Evolutionary conservation across 2,888 invertebrate species (phyloP).

Genomic region (Eucriotettix oculatus): DNA sequence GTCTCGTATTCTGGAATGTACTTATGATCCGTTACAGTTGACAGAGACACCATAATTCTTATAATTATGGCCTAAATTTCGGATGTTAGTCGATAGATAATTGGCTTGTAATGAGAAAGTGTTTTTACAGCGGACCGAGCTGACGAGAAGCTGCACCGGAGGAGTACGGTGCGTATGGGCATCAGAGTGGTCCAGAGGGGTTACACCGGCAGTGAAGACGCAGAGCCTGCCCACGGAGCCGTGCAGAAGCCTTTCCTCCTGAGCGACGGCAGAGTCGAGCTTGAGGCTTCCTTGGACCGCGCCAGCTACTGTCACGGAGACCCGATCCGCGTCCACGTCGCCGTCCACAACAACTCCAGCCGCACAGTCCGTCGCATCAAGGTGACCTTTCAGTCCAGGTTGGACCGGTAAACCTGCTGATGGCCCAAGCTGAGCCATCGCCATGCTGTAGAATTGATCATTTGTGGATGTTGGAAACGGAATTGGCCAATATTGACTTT

Average conservation of each 20-base stretch:
- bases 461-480: too few species aligned
- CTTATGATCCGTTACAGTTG: too few species aligned
- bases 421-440: too few species aligned
- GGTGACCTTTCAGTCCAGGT: constrained; percentile 36
- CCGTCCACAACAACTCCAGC: constrained; percentile 63
- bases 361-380: constrained; percentile 71
- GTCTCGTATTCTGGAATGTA: too few species aligned
- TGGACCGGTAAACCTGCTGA: too few species aligned
- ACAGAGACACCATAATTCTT: too few species aligned
- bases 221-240: constrained; percentile 46
- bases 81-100: neutral
- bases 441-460: too few species aligned
- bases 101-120: neutral
- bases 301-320: constrained; percentile 73
- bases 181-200: constrained; percentile 62
- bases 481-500: too few species aligned
- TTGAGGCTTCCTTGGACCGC: constrained; percentile 67
- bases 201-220: constrained; percentile 5
- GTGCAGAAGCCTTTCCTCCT: constrained; percentile 73
- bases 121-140: constrained; percentile 51
- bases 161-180: constrained; percentile 70
- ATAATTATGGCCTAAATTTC: too few species aligned
- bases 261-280: constrained; percentile 63
- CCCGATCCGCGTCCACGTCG: constrained; percentile 53
- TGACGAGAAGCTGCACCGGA: constrained; percentile 65